Evolutionary conservation across 2,113 vertebrate genomes (phyloP).

Genomic region (Bufo gargarizans): DNA sequence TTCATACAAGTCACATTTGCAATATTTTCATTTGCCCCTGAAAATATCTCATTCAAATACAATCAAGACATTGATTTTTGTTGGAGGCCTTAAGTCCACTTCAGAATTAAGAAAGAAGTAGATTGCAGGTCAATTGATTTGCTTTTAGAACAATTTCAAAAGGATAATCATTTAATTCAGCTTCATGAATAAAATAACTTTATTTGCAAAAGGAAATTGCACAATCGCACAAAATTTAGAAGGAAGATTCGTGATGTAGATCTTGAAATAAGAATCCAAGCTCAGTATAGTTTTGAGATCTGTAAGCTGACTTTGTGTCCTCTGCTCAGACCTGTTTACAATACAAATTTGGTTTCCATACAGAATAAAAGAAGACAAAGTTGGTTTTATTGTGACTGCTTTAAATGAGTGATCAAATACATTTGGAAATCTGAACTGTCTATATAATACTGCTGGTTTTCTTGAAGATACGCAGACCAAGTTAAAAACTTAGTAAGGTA

Average conservation of each 20-base stretch:
- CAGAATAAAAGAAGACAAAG: conserved; percentile 28
- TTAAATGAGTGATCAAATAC: conserved; percentile 88
- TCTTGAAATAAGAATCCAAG: conserved; percentile 50
- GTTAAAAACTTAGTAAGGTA: neutral
- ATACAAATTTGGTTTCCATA: conserved; percentile 51
- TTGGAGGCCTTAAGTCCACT: conserved; percentile 26
- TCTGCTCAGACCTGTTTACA: conserved; percentile 58
- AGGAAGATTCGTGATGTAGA: conserved; percentile 53
- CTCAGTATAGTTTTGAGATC: conserved; percentile 51
- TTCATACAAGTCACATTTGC: neutral
- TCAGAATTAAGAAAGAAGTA: conserved; percentile 25
- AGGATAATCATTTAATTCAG: conserved; percentile 20
- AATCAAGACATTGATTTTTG: neutral
- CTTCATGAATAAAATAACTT: conserved; percentile 43
- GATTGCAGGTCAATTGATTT: neutral
- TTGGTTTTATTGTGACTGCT: conserved; percentile 71
- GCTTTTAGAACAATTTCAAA: conserved; percentile 20
- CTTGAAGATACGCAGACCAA: neutral
- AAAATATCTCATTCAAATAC: neutral
- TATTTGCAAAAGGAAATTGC: conserved; percentile 55
- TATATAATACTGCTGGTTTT: neutral
- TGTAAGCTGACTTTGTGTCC: conserved; percentile 54
- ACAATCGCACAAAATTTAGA: conserved; percentile 40
- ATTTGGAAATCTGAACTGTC: conserved; percentile 52
- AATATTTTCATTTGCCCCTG: conserved; percentile 6